Conservation (phyloP, 2,113 vertebrate species). For the Rhea pennata region DNA sequence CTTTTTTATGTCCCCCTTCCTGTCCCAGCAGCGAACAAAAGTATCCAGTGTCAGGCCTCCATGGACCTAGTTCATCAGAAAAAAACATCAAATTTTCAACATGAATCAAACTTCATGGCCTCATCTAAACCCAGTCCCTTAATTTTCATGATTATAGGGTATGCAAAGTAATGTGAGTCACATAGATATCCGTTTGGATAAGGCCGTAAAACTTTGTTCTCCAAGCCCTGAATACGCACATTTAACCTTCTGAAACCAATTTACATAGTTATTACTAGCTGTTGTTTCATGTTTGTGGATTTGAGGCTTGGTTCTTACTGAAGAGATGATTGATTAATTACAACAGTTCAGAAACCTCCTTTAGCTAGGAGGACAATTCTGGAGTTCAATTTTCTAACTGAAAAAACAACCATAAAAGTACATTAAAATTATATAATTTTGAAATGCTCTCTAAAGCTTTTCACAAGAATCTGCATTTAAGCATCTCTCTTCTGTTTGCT, state of each 20-base stretch:
- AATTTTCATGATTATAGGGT: conserved; percentile 49
- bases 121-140: conserved; percentile 35
- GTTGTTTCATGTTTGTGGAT: conserved; percentile 48
- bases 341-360: conserved; percentile 36
- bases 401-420: background rate
- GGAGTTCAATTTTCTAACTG: conserved; percentile 7
- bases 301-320: conserved; percentile 52
- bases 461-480: background rate
- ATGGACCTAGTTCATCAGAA: background rate
- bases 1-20: background rate
- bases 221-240: conserved; percentile 2
- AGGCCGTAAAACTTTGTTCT: conserved; percentile 25
- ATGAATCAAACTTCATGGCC: conserved; percentile 19
- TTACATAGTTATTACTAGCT: conserved; percentile 19
- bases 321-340: conserved; percentile 56
- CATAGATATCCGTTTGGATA: conserved; percentile 5
- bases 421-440: conserved; percentile 31
- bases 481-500: background rate
- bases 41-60: background rate
- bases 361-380: conserved; percentile 26
- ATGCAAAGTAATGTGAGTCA: background rate
- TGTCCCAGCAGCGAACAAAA: background rate
- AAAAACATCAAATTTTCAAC: background rate
- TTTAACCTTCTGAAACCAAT: conserved; percentile 66
- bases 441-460: background rate